Evolutionary conservation across 2,797 vertebrate genomes (phyloP), one percentile per base, ranked within the genome.

Genomic region (Hafferia zeledoni): DNA sequence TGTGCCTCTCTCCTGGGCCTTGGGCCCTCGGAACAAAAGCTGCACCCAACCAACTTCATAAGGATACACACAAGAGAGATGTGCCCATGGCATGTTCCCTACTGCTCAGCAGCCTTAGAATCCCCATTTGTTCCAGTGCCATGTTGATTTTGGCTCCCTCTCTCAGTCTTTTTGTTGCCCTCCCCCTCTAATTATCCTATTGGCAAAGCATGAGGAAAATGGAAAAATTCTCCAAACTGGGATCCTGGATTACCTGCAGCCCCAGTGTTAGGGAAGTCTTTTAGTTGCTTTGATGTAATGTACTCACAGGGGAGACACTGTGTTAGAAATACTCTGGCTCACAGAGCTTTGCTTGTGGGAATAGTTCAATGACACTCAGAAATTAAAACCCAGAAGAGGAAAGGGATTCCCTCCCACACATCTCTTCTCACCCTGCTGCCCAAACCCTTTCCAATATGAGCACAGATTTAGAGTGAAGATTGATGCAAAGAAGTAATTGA

Each of bases 321-420:
- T 59, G n/a, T 72, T 89, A 83, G 43, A 93, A 91, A 81, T 35
- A 47, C 11, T 50, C 72, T 44, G 65, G 50, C 87, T 94, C 63
- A 75, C 25, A 19, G 55, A 89, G 41, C 83, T 71, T 57, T 67
- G 30, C 47, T 69, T 43, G 44, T 90, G 76, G 89, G 74, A 91
- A 92, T 47, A 90, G 85, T 77, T 82, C 86, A 87, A 13, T 43
- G 47, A 46, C 37, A 69, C 27, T 69, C 68, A 87, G 78, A 67
- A 90, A 94, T 70, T 77, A 92, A 84, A 96, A 76, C 69, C 37
- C 82, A 18, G 56, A 57, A 80, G 47, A 91, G 65, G 79, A 86
- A 91, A 83, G 89, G 76, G 74, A 96, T 92, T 95, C 87, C 89
- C 82, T 87, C 91, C 80, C 74, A 94, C 83, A 75, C 57, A 81